Evolutionary conservation across 2,797 vertebrate genomes (phyloP), one percentile per base, ranked within the genome.

Genomic region (Pangasius mekongensis): DNA sequence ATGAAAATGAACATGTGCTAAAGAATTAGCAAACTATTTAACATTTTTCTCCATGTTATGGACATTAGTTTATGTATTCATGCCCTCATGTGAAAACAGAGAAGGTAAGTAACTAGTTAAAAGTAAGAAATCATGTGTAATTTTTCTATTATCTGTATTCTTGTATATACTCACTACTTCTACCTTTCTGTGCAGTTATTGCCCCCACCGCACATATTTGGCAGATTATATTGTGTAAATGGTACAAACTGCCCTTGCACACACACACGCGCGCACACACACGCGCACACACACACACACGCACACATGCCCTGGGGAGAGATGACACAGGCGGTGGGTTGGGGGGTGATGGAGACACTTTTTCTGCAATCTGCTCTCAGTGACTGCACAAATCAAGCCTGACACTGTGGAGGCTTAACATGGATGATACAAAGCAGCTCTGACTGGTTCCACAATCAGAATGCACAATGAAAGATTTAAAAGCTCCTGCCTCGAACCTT

Each of bases 361-460:
- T 89, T 89, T 90, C 86, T 64, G 87, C 87, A 90, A 91, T 87
- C 90, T 91, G 90, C 77, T 90, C 76, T 83, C 49, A 80, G 60
- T 89, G 91, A 91, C 89, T 90, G 91, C 92, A 92, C 91, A 93
- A 94, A 95, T 92, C 71, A 89, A 94, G 90, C 89, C 89, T 94
- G 95, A 93, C 94, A 94, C 91, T 91, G 87, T 90, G 89, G 90
- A 91, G 91, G 92, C 89, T 84, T 92, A 92, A 82, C 91, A 91
- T 69, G 90, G 89, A 86, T 58, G 85, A 84, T 89, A 90, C 90
- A 88, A 86, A 93, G 87, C 83, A 86, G 86, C 91, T 89, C 81
- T 69, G 89, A 89, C 88, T 88, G 86, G 89, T 84, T 87, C 81
- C 82, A 87, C 81, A 76, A 85, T 90, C 85, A 90, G 82, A 83